A percentile compares a stretch with the other conserved stretches of the same genome.
Conservation (phyloP, 2,888 invertebrate genomes). For the Lepidochitona cinerea region DNA sequence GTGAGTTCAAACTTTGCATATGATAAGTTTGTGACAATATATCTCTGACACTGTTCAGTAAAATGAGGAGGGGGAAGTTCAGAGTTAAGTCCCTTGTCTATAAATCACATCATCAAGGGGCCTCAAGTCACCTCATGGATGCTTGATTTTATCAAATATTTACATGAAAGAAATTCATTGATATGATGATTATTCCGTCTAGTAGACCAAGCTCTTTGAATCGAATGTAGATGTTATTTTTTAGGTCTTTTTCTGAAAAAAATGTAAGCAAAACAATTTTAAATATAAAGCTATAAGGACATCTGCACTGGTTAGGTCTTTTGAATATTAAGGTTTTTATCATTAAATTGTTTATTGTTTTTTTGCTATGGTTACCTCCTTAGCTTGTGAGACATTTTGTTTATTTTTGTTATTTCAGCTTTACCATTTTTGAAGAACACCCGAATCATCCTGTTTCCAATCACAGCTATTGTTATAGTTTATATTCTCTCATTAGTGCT, state of each 20-base stretch:
- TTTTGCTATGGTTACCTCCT: neutral
- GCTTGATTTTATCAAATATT: too few relatives aligned
- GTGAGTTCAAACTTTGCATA: too few relatives aligned
- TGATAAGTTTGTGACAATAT: too few relatives aligned
- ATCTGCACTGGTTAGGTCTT: neutral
- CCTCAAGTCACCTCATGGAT: too few relatives aligned
- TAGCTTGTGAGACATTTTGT: neutral
- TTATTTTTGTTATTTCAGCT: slow-evolving; percentile 75
- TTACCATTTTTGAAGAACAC: slow-evolving; percentile 89
- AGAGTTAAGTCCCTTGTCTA: too few relatives aligned
- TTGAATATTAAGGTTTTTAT: neutral
- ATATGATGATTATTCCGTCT: too few relatives aligned
- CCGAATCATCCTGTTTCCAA: slow-evolving; percentile 85
- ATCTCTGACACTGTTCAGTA: too few relatives aligned
- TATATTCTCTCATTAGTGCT: slow-evolving; percentile 84
- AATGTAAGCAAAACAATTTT: neutral
- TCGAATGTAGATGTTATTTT: too few relatives aligned
- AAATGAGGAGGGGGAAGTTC: too few relatives aligned
- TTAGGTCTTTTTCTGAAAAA: neutral
- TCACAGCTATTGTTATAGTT: slow-evolving; percentile 83
- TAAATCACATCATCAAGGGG: too few relatives aligned
- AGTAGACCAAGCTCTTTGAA: too few relatives aligned
- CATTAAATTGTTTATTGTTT: neutral
- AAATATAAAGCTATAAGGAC: neutral
- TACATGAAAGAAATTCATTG: too few relatives aligned